These are phyloP conservation scores for Chelonus formosanus DNA, from an alignment of 2,888 invertebrate genomes.

Conservation along the genomic window DNA sequence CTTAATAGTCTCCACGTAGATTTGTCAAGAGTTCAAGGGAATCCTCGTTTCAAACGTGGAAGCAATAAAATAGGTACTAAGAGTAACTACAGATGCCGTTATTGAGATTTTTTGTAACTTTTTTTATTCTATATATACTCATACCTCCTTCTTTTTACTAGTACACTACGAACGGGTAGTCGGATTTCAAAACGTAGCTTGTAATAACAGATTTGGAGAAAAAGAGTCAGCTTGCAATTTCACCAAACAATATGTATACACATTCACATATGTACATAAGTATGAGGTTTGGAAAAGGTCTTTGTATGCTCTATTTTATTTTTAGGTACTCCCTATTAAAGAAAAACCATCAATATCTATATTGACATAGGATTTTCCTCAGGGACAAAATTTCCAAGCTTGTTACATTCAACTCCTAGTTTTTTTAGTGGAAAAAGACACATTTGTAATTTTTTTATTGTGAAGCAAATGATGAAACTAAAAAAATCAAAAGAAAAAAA, in stretches of 20 bases:
- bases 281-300: no score
- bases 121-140: background rate
- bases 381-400: background rate
- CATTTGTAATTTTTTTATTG: no score
- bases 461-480: no score
- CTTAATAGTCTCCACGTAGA: background rate
- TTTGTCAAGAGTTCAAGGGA: background rate
- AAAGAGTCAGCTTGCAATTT: background rate
- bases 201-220: background rate
- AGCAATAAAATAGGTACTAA: background rate
- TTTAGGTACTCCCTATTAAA: background rate
- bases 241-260: background rate
- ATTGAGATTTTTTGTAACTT: background rate
- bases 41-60: background rate
- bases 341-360: constrained; percentile 4
- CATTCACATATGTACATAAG: no score
- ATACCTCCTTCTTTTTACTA: background rate
- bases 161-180: background rate
- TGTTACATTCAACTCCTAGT: background rate
- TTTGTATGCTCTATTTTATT: no score
- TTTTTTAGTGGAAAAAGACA: background rate
- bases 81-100: background rate
- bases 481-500: no score
- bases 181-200: no score
- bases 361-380: constrained; percentile 1